Conservation (phyloP, 2,888 invertebrate species). For the Ametastegia equiseti region DNA sequence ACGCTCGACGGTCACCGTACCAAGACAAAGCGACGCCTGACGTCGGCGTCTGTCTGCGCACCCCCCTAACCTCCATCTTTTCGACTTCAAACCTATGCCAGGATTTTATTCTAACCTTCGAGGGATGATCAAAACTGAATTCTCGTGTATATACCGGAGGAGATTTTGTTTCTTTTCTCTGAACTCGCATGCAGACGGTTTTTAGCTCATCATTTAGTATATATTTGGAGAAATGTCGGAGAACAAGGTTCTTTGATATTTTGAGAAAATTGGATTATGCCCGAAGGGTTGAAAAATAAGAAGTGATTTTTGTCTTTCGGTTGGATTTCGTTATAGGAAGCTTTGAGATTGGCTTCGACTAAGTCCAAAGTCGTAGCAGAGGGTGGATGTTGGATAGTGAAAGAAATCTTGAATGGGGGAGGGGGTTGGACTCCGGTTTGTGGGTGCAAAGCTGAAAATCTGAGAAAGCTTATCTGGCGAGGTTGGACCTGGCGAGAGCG, state of each 20-base stretch:
- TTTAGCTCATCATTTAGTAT: too few species aligned
- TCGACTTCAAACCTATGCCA: too few species aligned
- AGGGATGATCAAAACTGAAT: slow-evolving; percentile 29
- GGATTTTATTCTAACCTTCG: neutral
- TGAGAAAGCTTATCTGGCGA: slow-evolving; percentile 10
- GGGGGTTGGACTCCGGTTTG: neutral
- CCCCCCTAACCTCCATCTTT: neutral
- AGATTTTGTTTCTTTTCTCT: too few species aligned
- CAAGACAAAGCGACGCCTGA: slow-evolving; percentile 44
- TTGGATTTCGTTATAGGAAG: too few species aligned
- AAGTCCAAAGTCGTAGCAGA: neutral
- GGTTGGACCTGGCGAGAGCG: slow-evolving; percentile 14
- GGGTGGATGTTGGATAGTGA: neutral
- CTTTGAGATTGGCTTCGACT: neutral
- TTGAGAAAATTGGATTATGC: too few species aligned
- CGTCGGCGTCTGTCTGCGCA: slow-evolving; percentile 20
- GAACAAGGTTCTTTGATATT: neutral
- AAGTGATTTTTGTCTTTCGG: neutral
- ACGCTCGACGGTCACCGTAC: slow-evolving; percentile 18
- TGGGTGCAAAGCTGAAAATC: slow-evolving; percentile 13
- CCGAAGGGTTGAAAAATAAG: neutral
- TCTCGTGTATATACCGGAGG: neutral
- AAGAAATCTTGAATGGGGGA: slow-evolving; percentile 14
- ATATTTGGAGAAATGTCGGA: too few species aligned
- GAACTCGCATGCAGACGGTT: too few species aligned